Conservation (phyloP, 2,888 invertebrate genomes). For the Mythimna pallens region DNA sequence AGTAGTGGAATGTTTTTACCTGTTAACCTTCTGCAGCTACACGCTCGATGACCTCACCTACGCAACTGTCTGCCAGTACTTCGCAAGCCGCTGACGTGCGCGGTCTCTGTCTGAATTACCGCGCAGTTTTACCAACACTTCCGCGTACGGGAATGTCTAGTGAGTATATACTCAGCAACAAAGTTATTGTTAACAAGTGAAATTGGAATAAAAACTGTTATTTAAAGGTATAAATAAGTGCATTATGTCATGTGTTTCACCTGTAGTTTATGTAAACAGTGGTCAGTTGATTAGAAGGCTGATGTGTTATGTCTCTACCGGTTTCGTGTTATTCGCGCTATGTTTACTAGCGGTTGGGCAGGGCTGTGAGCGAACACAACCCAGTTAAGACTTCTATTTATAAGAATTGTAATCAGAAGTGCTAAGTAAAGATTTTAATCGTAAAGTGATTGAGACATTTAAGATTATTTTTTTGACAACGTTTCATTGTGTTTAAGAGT, state of each 20-base stretch:
- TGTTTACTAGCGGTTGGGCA: constrained; percentile 7
- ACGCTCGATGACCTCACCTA: constrained; percentile 26
- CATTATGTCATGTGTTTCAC: constrained; percentile 37
- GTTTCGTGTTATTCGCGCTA: constrained; percentile 44
- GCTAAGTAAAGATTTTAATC: not conserved
- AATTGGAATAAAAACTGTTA: constrained; percentile 9
- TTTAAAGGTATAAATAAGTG: constrained; percentile 16
- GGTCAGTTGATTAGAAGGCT: constrained; percentile 42
- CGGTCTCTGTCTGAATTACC: constrained; percentile 13
- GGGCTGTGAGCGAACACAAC: not conserved
- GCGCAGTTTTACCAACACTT: constrained; percentile 31
- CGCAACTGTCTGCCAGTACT: constrained; percentile 40
- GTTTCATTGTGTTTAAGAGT: not conserved
- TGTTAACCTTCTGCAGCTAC: constrained; percentile 36
- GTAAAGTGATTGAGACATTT: too few relatives aligned
- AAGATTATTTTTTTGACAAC: not conserved
- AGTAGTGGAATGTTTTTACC: not conserved
- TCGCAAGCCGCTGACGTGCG: constrained; percentile 21
- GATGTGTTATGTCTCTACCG: constrained; percentile 44
- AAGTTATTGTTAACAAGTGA: constrained; percentile 1
- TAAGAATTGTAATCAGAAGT: constrained; percentile 5
- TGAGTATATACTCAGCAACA: constrained; percentile 43
- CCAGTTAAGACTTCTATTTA: not conserved
- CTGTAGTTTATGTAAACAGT: constrained; percentile 55
- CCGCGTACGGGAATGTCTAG: constrained; percentile 38